Conservation (phyloP, 2,113 vertebrate species). For the Prionailurus viverrinus region DNA sequence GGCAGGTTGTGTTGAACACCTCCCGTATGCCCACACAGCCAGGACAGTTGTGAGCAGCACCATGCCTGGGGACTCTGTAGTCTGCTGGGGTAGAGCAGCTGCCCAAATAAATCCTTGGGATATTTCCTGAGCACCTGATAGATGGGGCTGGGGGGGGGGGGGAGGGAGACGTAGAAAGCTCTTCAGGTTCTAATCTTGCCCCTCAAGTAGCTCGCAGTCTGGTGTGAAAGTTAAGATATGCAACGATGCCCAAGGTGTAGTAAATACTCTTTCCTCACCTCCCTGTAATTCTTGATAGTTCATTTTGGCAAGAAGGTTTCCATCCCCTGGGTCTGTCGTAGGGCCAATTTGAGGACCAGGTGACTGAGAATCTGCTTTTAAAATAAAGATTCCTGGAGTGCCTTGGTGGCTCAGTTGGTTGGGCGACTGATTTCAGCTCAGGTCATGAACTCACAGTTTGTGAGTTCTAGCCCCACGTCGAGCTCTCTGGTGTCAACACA, state of each 20-base stretch:
- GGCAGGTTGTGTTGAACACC: neutral
- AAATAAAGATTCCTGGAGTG: neutral
- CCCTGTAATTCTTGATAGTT: neutral
- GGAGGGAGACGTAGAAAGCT: neutral
- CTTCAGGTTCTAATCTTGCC: neutral
- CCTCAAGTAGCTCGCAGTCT: neutral
- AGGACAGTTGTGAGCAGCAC: neutral
- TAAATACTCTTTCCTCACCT: neutral
- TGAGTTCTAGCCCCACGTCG: too few relatives aligned
- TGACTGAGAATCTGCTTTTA: neutral
- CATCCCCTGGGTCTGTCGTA: neutral
- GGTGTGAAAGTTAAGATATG: neutral
- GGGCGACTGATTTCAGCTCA: too few relatives aligned
- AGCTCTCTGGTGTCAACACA: too few relatives aligned
- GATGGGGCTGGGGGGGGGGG: neutral
- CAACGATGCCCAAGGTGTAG: rapidly evolving
- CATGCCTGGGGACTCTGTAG: neutral
- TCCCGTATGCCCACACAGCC: neutral
- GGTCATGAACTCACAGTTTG: too few relatives aligned
- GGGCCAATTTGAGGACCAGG: neutral
- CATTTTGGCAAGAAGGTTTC: neutral
- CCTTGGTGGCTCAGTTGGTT: too few relatives aligned
- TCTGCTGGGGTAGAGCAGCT: neutral
- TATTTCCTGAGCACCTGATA: neutral
- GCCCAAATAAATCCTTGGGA: neutral